Base-by-base conservation (phyloP, 2,113 vertebrate genomes). In the Choloepus hoffmanni region DNA sequence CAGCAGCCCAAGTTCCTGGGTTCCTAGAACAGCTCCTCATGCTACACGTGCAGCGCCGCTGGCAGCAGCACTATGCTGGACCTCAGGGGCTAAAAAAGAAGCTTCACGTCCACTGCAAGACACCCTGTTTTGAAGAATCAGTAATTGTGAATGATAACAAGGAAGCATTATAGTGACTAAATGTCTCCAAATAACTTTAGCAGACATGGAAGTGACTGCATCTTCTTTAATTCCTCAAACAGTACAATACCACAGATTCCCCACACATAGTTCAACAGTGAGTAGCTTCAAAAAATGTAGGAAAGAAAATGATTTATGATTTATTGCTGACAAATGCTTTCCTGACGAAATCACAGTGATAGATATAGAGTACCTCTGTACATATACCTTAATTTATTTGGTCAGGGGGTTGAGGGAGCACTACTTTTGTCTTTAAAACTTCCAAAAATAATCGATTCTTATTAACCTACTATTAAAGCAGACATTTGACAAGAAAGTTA, bases 381-480 rank as follows among this genome's bases (percentile, higher is more conserved):
- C 73, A 72, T 70, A 74, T 73, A 53, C 8, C 6, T 19, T 86
- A 65, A 28, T 81, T 79, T 90, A 85, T 72, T 93, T 81, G 88
- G 58, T 18, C 43, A 78, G 28, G 24, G 8, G 7, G 7, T 30
- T 10, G 19, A 14, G 5, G 23, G 13, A 85, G 26, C 30, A 50
- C 18, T 81, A 40, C 21, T 55, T 48, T 55, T 72, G 8, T 86
- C 45, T 81, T 63, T 30, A 83, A 86, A n/a, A 6, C 58, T 76
- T 58, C 63, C 68, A 50, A 90, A 53, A 63, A 53, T 83, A 83
- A 43, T 58, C 28, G 5, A 87, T 40, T 82, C 53, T 33, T 45
- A 85, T 88, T 77, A 82, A 93, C 65, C 76, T 91, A 50, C 26
- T 60, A 50, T 53, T 62, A 78, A 72, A 73, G 62, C 28, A 93